Conservation (phyloP, 1,140 invertebrate species). For the Mactra quadrangularis region DNA sequence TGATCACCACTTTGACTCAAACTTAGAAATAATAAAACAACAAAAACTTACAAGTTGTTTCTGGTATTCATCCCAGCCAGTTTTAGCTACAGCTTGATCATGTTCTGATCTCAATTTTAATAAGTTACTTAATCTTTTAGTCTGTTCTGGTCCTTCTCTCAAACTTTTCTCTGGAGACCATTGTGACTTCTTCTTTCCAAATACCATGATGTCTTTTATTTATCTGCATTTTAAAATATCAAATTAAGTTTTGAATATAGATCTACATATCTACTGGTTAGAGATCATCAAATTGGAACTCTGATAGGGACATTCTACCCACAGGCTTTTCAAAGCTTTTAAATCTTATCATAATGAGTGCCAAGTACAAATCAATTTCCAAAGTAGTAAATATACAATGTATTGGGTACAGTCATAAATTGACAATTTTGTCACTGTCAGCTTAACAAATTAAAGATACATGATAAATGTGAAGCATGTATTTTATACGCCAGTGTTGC, state of each 20-base stretch:
- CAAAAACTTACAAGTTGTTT: conserved; percentile 62
- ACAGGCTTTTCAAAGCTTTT: too few species aligned
- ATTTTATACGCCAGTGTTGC: too few species aligned
- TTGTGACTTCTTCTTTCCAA: conserved; percentile 18
- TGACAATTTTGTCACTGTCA: too few species aligned
- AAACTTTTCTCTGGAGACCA: conserved; percentile 34
- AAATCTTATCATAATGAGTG: too few species aligned
- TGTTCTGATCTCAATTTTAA: conserved; percentile 63
- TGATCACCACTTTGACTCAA: too few species aligned
- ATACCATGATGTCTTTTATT: not conserved
- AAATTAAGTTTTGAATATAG: not conserved
- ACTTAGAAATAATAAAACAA: too few species aligned
- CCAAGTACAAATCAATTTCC: too few species aligned
- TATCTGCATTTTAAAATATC: not conserved
- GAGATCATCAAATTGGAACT: not conserved
- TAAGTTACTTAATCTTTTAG: conserved; percentile 44
- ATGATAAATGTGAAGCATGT: too few species aligned
- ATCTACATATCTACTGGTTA: not conserved
- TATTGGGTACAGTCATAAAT: too few species aligned
- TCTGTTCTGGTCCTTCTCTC: conserved; percentile 63
- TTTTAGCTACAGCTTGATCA: conserved; percentile 55
- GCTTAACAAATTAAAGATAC: too few species aligned
- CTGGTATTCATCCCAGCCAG: conserved; percentile 70
- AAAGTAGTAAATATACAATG: too few species aligned
- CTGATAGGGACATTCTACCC: too few species aligned